phyloP scores from a whole-genome alignment of 2,888 invertebrate genomes.

The Furcula furcula region DNA sequence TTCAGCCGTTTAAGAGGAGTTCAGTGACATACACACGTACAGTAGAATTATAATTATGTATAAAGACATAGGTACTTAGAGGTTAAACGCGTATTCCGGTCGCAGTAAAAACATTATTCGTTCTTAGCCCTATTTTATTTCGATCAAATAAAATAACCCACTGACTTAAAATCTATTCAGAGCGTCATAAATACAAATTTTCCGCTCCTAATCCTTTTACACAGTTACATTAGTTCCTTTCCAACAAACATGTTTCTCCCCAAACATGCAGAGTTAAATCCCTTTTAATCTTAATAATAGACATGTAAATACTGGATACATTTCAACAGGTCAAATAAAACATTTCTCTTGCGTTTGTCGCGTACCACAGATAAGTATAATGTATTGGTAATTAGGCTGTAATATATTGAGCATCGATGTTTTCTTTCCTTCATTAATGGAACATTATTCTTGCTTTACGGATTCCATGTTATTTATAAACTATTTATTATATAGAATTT shows the following conservation, averaged over 20 bases:
- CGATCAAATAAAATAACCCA: conserved; percentile 9
- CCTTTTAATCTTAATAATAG: conserved; percentile 63
- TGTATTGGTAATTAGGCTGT: conserved; percentile 72
- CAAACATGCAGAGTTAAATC: conserved; percentile 37
- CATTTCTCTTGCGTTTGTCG: conserved; percentile 32
- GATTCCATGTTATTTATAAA: conserved; percentile 55
- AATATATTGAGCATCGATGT: conserved; percentile 73
- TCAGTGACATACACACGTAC: too few relatives aligned
- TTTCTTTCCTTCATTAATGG: conserved; percentile 66
- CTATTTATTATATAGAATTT: conserved; percentile 49
- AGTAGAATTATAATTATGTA: too few relatives aligned
- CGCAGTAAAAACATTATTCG: too few relatives aligned
- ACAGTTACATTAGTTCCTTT: conserved; percentile 8
- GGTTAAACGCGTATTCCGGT: too few relatives aligned
- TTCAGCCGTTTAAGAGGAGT: too few relatives aligned
- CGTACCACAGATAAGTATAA: conserved; percentile 64
- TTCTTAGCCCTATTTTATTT: not conserved
- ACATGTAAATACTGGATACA: conserved; percentile 64
- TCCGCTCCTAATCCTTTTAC: conserved; percentile 18
- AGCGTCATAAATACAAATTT: conserved; percentile 26
- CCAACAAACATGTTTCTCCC: conserved; percentile 24
- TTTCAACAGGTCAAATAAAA: conserved; percentile 60
- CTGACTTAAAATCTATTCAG: conserved; percentile 16
- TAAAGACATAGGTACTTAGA: too few relatives aligned
- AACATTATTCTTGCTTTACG: conserved; percentile 67